Base-by-base conservation (phyloP, 1,140 invertebrate species). In the Ephestia elutella region DNA sequence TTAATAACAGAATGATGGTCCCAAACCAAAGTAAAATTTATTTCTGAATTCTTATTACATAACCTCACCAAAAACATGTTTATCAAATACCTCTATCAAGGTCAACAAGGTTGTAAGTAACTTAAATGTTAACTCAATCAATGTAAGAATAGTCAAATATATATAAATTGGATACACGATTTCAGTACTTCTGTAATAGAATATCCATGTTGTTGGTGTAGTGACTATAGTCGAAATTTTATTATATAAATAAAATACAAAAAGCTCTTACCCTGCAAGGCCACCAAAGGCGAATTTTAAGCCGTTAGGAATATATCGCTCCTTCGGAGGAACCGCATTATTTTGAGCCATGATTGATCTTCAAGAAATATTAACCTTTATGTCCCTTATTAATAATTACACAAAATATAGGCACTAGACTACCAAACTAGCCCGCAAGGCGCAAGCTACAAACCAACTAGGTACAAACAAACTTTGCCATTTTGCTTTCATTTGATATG, bases 261-360 rank as follows among this genome's bases (percentile, higher is more conserved):
- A 2, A 44, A 70, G 53, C 75, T 89, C 86, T 86, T 91, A 95
- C 94, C 93, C 94, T 60, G 94, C 91, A 65, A 86, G 70, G 65
- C 90, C 90, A 54, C 92, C 92, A 66, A 93, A 92, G n/a, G 92
- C 75, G 65, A 93, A 93, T 79, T 93, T 93, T 54, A 93, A 80
- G 28, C 82, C 86, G 82, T 92, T 93, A 4, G 92, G 92, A 32
- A 93, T 89, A 54, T 87, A 86, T 54, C 81, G 75, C 62, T 86
- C 81, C 50, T 81, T 78, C 3, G 73, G 71, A 50, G 75, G 66
- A 28, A 25, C 60, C 30, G 55, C 61, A 17, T 58, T 60, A 7
- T 70, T 53, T 72, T 78, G 67, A 49, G 74, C 64, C 81, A 86
- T 82, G 58, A 15, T 44, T 5, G 10, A 17, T 44, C 5, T 15